Percentiles rank a stretch among this genome's conserved stretches.
phyloP scores from a whole-genome alignment of 1,140 invertebrate genomes.

The Galendromus occidentalis region DNA sequence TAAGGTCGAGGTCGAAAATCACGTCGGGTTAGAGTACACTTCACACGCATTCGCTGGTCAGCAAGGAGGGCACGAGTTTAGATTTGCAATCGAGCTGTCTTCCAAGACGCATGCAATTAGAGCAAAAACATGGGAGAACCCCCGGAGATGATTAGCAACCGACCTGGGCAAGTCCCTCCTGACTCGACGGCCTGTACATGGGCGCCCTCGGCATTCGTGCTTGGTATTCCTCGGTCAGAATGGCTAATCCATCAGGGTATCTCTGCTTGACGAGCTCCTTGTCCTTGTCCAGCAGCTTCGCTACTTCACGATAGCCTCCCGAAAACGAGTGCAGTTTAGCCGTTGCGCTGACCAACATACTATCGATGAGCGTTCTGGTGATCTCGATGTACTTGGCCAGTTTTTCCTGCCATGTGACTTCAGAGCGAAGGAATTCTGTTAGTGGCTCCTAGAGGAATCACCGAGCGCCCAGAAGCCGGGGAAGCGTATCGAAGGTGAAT shows the following conservation, averaged over 20 bases:
- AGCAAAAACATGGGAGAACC: too few relatives aligned
- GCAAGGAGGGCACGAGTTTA: too few relatives aligned
- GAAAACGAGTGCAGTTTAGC: slow-evolving; percentile 65
- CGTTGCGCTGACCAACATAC: slow-evolving; percentile 67
- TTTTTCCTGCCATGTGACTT: slow-evolving; percentile 20
- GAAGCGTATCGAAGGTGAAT: too few relatives aligned
- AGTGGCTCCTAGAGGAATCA: too few relatives aligned
- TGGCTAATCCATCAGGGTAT: not conserved
- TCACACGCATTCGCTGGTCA: too few relatives aligned
- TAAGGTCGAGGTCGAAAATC: not conserved
- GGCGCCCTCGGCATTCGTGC: not conserved
- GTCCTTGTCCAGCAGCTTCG: slow-evolving; percentile 30
- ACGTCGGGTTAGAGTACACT: too few relatives aligned
- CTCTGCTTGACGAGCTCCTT: slow-evolving; percentile 10
- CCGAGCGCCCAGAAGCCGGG: too few relatives aligned
- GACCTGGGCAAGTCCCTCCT: slow-evolving; percentile 4
- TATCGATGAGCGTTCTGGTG: slow-evolving; percentile 48
- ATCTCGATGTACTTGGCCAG: slow-evolving; percentile 34
- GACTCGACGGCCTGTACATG: not conserved
- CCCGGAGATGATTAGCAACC: not conserved
- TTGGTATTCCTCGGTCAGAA: slow-evolving; percentile 6
- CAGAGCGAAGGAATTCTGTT: slow-evolving; percentile 1
- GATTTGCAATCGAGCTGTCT: too few relatives aligned
- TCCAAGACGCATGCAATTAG: too few relatives aligned
- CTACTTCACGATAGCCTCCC: slow-evolving; percentile 76